Evolutionary conservation across 2,888 invertebrate genomes (phyloP), one percentile per base, ranked within the genome.

Genomic region (Aleiodes alternator): DNA sequence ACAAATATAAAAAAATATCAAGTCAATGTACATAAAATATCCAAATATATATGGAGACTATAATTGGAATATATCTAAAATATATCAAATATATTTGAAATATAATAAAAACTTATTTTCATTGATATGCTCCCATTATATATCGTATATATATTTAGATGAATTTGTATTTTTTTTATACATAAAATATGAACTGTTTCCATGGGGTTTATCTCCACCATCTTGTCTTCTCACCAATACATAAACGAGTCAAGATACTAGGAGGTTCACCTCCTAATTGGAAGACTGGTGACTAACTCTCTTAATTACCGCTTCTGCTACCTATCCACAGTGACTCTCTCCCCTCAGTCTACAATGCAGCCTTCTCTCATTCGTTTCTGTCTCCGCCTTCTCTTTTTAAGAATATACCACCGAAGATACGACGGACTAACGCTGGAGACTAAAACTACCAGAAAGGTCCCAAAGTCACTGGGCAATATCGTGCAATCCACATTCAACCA

Each of bases 221-320:
- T 23, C 23, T 23, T 23, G 23, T 83, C 85, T 85, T 79, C 82
- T 80, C 83, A 85, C 84, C 83, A 83, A 38, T 23, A 23, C 23
- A 23, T 23, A 23, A 23, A 23, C 23, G 23, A 8, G 82, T 82
- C 81, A 79, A 80, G 83, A 75, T 75, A 76, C 66, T 66, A 78
- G 73, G 59, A 76, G 69, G 69, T 64, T 83, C 23, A 23, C 23
- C 84, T 86, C 87, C 88, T 89, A 89, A 89, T 89, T 89, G 88
- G 88, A 85, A 88, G 87, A 87, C 88, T 87, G 86, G 87, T 87
- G 87, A 89, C 90, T 89, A 90, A 90, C 90, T 90, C 91, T 90
- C 90, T 91, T 91, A 91, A 91, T 91, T 91, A 91, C 90, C 90
- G 89, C 87, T 87, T 87, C 84, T 82, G 82, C 83, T 85, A 84